Conservation (phyloP, 2,888 invertebrate genomes). For the Ctenicera cuprea region DNA sequence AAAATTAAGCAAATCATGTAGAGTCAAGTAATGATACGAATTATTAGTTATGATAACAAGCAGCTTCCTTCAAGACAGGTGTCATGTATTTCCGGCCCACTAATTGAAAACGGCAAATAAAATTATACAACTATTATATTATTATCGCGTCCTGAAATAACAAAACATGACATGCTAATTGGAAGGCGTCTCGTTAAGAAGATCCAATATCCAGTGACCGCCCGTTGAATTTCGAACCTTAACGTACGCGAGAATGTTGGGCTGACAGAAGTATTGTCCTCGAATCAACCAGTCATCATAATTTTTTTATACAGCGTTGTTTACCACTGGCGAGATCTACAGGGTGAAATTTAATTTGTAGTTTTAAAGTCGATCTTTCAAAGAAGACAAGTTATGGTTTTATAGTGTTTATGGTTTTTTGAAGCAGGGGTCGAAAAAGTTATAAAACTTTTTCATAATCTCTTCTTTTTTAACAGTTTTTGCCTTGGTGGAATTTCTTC, state of each 20-base stretch:
- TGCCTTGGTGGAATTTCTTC: no score
- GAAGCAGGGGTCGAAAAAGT: no score
- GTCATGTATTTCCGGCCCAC: constrained; percentile 67
- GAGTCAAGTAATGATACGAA: constrained; percentile 35
- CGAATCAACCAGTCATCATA: constrained; percentile 65
- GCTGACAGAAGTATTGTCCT: constrained; percentile 64
- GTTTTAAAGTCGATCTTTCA: background rate
- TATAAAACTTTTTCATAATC: no score
- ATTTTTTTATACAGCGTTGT: constrained; percentile 35
- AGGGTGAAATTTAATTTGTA: background rate
- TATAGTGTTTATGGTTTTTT: no score
- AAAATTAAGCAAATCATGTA: constrained; percentile 2
- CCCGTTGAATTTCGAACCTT: constrained; percentile 61
- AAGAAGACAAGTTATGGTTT: no score
- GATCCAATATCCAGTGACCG: constrained; percentile 63
- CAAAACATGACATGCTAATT: constrained; percentile 68
- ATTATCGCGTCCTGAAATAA: constrained; percentile 66
- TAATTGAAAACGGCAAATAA: constrained; percentile 67
- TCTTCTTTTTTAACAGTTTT: no score
- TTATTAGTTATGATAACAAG: constrained; percentile 58
- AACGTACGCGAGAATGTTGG: constrained; percentile 54
- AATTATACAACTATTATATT: constrained; percentile 68
- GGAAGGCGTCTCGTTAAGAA: constrained; percentile 66
- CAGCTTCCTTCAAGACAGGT: constrained; percentile 65
- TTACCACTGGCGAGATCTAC: background rate